Conservation (phyloP, 1,140 invertebrate species). For the Reticulitermes speratus region DNA sequence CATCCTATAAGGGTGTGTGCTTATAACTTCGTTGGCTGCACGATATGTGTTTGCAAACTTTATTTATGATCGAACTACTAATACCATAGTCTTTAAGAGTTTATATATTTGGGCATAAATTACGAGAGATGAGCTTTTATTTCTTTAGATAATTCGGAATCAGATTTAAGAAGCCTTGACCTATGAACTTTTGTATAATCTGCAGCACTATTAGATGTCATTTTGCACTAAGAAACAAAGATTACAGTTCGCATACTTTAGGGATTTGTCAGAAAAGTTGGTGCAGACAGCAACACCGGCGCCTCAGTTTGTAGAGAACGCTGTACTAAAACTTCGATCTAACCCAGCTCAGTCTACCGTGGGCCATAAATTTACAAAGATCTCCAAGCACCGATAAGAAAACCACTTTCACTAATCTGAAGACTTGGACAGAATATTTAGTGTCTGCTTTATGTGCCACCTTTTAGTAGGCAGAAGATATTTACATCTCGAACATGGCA, state of each 20-base stretch:
- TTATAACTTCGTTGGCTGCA: too few relatives aligned
- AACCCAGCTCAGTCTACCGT: background rate
- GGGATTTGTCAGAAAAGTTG: background rate
- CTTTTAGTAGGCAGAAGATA: background rate
- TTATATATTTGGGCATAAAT: too few relatives aligned
- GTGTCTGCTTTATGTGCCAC: background rate
- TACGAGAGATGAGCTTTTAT: too few relatives aligned
- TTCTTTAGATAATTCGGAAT: too few relatives aligned
- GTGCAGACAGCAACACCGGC: background rate
- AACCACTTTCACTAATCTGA: background rate
- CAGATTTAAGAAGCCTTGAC: too few relatives aligned
- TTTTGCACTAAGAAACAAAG: background rate
- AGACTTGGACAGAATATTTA: constrained; percentile 2
- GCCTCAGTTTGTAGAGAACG: background rate
- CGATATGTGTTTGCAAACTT: too few relatives aligned
- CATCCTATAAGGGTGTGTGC: too few relatives aligned
- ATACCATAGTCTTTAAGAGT: too few relatives aligned
- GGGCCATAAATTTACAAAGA: constrained; percentile 5
- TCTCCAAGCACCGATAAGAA: constrained; percentile 4
- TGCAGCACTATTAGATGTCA: background rate
- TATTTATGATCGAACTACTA: too few relatives aligned
- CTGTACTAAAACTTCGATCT: constrained; percentile 10
- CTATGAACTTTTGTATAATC: background rate
- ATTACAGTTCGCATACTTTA: background rate
- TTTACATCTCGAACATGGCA: background rate